Base-by-base conservation (phyloP, 1,140 invertebrate genomes). In the Calephelis nemesis region DNA sequence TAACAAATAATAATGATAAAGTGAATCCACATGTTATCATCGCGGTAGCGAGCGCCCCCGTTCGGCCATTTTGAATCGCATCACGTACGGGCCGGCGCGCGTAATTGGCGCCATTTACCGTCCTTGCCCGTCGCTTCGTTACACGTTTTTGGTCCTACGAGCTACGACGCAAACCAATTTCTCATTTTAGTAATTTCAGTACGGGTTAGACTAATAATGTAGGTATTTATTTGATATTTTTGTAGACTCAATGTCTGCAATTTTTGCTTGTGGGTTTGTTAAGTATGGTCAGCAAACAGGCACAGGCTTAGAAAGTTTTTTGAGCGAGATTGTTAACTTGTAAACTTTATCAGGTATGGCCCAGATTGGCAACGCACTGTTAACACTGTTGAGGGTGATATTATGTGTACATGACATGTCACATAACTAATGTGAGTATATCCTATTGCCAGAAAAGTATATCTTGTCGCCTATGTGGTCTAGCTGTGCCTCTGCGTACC, bases 61-160 rank as follows among this genome's bases (percentile, higher is more conserved):
- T 67, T 74, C 74, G 71, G 75, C 80, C 75, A 83, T 88, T 86
- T 78, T 75, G 75, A 89, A 78, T 76, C 87, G 75, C 73, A 70
- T 86, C 87, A 89, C 87, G 87, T 89, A 79, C 74, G 76, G 84
- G 84, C 79, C 85, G 83, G 83, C 79, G 77, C 79, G 77, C 83
- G 85, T 89, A 88, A 88, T 88, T 89, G 87, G 81, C 78, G 77
- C 84, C 83, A 87, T 89, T 87, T 87, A 87, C 84, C 79, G 84
- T 79, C 83, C 81, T 58, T 58, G 52, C 75, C 77, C 83, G 76
- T 69, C 78, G 75, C 75, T 77, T 81, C 76, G 75, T 76, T 80
- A 80, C 80, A 77, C 78, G 78, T 74, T 83, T 74, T 72, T 79
- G 73, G 77, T 69, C 76, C 75, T 75, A 73, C 78, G 78, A 9